These are phyloP conservation scores for Paramormyrops hopkinsi DNA, from an alignment of 2,797 vertebrate species.

Conservation along the genomic window DNA sequence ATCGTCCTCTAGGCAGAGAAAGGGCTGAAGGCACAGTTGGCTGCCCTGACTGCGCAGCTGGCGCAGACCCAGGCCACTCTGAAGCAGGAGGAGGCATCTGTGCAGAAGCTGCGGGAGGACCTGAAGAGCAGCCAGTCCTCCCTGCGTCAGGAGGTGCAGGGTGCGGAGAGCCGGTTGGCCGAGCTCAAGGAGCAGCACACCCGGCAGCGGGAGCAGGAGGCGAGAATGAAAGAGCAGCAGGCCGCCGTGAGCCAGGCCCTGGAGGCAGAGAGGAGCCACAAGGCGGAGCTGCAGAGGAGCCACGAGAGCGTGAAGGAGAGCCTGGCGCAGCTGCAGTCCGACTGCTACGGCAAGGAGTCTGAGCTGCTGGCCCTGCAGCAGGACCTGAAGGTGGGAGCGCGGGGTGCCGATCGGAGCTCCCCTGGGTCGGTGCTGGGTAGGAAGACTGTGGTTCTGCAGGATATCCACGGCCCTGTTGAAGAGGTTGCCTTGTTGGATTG, in stretches of 20 bases:
- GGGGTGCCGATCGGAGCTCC: neutral
- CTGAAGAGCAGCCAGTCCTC: conserved; percentile 69
- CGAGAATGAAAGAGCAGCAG: conserved; percentile 67
- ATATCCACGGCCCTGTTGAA: neutral
- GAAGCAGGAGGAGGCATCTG: conserved; percentile 71
- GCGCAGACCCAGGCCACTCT: conserved; percentile 62
- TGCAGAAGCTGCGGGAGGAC: conserved; percentile 67
- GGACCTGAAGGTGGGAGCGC: conserved; percentile 78
- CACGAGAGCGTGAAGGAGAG: conserved; percentile 64
- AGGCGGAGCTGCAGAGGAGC: conserved; percentile 63
- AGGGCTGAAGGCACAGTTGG: conserved; percentile 67
- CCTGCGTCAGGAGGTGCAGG: conserved; percentile 70
- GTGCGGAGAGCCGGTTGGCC: conserved; percentile 64
- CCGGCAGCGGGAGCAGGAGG: conserved; percentile 72
- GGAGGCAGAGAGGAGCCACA: conserved; percentile 60
- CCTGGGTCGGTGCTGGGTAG: neutral
- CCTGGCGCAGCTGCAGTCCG: conserved; percentile 73
- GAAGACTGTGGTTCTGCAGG: neutral
- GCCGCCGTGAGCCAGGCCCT: conserved; percentile 65
- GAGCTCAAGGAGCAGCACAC: conserved; percentile 62
- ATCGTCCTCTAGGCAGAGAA: conserved; percentile 63
- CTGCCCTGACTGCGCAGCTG: conserved; percentile 61
- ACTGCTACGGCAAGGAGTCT: conserved; percentile 88
- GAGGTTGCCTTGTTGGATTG: neutral
- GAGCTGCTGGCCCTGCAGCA: conserved; percentile 84